Percentiles rank a stretch among this genome's conserved stretches.
These are phyloP conservation scores for Chamaetylas fuelleborni DNA, from an alignment of 2,113 vertebrate species.

Conservation along the genomic window DNA sequence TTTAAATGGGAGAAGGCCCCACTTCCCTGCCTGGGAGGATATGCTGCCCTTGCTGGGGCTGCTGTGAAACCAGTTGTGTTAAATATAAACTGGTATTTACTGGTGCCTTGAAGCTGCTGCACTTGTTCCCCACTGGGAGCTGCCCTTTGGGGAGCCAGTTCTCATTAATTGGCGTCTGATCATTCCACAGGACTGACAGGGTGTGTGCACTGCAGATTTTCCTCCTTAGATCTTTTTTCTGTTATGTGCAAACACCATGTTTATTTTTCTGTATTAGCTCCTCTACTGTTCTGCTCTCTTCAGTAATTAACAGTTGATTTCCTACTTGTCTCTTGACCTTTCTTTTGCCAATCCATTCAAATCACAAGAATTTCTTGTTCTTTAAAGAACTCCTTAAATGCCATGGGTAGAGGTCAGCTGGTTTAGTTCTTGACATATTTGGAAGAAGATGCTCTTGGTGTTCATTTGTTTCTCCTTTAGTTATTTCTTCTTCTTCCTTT, in stretches of 20 bases:
- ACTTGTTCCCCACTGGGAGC: neutral
- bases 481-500: neutral
- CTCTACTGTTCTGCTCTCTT: neutral
- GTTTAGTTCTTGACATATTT: neutral
- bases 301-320: neutral
- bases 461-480: neutral
- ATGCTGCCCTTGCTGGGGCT: neutral
- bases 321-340: neutral
- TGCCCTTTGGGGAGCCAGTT: constrained; percentile 3
- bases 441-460: neutral
- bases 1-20: neutral
- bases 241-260: neutral
- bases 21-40: neutral
- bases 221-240: neutral
- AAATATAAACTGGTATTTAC: neutral
- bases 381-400: neutral
- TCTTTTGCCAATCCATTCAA: neutral
- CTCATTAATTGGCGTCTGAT: neutral
- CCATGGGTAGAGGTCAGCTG: accelerated
- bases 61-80: neutral
- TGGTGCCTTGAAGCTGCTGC: neutral
- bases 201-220: neutral
- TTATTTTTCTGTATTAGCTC: neutral
- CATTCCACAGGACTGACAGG: neutral
- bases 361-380: neutral